Conservation (phyloP, 2,888 invertebrate genomes). For the Standfussiana lucernea region DNA sequence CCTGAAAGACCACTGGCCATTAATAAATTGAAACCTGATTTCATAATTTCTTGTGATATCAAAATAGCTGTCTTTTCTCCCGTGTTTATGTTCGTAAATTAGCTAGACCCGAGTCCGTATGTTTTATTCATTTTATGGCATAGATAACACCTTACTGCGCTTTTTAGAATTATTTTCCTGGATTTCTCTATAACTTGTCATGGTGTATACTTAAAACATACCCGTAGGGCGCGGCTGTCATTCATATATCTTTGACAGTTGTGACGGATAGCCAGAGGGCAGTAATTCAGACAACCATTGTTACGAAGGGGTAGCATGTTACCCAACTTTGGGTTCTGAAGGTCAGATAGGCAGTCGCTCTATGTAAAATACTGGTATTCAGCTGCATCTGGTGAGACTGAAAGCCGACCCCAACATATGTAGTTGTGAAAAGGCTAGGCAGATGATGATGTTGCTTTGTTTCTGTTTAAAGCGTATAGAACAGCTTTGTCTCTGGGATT, state of each 20-base stretch:
- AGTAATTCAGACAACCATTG: not conserved
- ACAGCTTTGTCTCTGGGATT: not conserved
- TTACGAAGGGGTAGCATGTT: not conserved
- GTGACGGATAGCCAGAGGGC: rapidly evolving
- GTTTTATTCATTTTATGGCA: conserved; percentile 44
- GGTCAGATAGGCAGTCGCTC: not conserved
- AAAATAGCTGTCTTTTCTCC: conserved; percentile 30
- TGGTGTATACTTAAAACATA: not conserved
- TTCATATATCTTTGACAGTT: not conserved
- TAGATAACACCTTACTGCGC: not conserved
- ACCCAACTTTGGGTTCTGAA: not conserved
- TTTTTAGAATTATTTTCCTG: not conserved
- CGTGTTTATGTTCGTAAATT: conserved; percentile 38
- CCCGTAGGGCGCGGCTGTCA: not conserved
- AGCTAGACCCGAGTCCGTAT: conserved; percentile 2
- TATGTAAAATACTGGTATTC: not conserved
- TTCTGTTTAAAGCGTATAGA: not conserved
- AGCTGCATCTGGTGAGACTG: no score
- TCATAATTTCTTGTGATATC: conserved; percentile 48
- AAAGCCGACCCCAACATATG: no score
- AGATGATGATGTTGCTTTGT: not conserved
- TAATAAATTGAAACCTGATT: conserved; percentile 34
- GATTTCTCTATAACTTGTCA: not conserved
- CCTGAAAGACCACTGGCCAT: conserved; percentile 36
- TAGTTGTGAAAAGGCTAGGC: no score